Conservation (phyloP, 2,888 invertebrate genomes). For the Eupithecia centaureata region DNA sequence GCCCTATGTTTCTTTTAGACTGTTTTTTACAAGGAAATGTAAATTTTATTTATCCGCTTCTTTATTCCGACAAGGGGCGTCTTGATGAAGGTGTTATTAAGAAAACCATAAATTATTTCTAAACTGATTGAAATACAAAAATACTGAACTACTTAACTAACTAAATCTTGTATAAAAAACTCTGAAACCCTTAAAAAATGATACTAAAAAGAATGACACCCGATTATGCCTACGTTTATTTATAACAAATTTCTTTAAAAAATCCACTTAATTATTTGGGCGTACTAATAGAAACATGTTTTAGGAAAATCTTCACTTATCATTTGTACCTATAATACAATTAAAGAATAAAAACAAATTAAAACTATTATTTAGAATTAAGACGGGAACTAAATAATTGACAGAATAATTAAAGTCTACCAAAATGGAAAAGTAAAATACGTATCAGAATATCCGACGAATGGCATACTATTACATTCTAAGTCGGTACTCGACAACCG, state of each 20-base stretch:
- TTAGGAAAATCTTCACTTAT: no score
- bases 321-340: no score
- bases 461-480: not conserved
- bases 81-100: not conserved
- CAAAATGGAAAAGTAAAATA: not conserved
- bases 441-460: not conserved
- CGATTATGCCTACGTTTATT: no score
- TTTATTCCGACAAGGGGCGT: slow-evolving; percentile 14
- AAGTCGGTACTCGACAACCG: slow-evolving; percentile 1
- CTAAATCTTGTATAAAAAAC: no score
- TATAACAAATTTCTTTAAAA: no score
- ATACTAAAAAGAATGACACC: no score
- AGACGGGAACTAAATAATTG: not conserved
- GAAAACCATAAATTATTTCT: slow-evolving; percentile 5
- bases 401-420: not conserved
- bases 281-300: no score
- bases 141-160: no score
- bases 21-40: slow-evolving; percentile 48
- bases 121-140: not conserved
- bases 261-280: no score
- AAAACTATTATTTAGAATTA: not conserved
- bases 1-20: slow-evolving; percentile 64
- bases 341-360: not conserved
- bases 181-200: not conserved
- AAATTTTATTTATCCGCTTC: slow-evolving; percentile 21